Base-by-base conservation (phyloP, 2,888 invertebrate genomes). In the Xylocampa areola region DNA sequence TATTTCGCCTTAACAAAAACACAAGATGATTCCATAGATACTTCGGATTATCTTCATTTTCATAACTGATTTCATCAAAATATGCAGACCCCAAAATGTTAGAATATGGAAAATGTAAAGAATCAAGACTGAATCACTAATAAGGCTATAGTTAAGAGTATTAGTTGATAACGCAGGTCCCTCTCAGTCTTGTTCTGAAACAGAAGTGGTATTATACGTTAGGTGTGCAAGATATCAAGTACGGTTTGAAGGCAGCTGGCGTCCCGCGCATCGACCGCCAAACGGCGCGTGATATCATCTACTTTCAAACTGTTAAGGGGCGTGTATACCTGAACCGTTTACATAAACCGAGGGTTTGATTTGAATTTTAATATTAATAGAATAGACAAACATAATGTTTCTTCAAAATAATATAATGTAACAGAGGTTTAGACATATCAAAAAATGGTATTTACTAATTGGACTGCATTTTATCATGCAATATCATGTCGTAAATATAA, bases 41-140 rank as follows among this genome's bases (percentile, higher is more conserved):
- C n/a, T 10, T n/a, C 8, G 27, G 3, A n/a, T n/a, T n/a, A n/a
- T n/a, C n/a, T n/a, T n/a, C n/a, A n/a, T n/a, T n/a, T n/a, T n/a
- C n/a, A n/a, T n/a, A n/a, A n/a, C n/a, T n/a, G n/a, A n/a, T n/a
- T n/a, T n/a, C n/a, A n/a, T n/a, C n/a, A n/a, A n/a, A n/a, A n/a
- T n/a, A 25, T 10, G 11, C 10, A 2, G 11, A 33, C 13, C 11
- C 11, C 21, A 13, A 52, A 44, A 40, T 58, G 44, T 30, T 21
- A 45, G 44, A 53, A 43, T 27, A 32, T 33, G 36, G 50, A 33
- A 60, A 54, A 59, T 21, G 29, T 62, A 51, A 51, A 39, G 52
- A 47, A 51, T 52, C 37, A 74, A 71, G 68, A 72, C 68, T 73
- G 65, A 75, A 59, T 68, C 68, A 65, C 40, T 67, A 49, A 45